A percentile compares a stretch with the other conserved stretches of the same genome.
Conservation (phyloP, 2,888 invertebrate genomes). For the Amiota minor region DNA sequence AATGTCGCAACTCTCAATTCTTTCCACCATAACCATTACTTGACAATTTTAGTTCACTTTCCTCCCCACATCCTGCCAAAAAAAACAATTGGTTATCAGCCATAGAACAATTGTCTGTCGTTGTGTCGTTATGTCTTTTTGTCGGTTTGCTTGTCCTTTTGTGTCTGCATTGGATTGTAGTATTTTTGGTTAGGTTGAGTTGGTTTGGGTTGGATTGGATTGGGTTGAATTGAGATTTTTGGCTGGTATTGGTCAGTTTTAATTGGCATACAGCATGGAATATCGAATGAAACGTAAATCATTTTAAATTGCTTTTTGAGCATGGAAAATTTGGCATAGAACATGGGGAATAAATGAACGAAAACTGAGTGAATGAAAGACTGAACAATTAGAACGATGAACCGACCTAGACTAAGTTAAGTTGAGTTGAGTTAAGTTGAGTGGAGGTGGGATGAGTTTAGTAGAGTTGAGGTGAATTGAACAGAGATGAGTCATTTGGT, state of each 20-base stretch:
- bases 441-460: background rate
- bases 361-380: background rate
- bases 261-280: conserved; percentile 27
- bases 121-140: too few species aligned
- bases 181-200: background rate
- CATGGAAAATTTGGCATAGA: conserved; percentile 33
- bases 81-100: too few species aligned
- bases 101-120: too few species aligned
- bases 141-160: too few species aligned
- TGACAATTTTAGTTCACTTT: conserved; percentile 3
- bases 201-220: background rate
- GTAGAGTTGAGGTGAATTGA: background rate
- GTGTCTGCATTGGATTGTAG: too few species aligned
- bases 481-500: too few species aligned
- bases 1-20: conserved; percentile 32
- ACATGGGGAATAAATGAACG: background rate
- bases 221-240: background rate
- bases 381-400: background rate
- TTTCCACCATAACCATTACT: conserved; percentile 38
- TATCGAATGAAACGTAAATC: conserved; percentile 52
- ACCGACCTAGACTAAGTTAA: background rate
- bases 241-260: conserved; percentile 16
- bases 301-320: conserved; percentile 62
- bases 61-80: conserved; percentile 8
- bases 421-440: background rate